These are phyloP conservation scores for Cebus imitator DNA, from an alignment of 2,113 vertebrate genomes.

Conservation along the genomic window DNA sequence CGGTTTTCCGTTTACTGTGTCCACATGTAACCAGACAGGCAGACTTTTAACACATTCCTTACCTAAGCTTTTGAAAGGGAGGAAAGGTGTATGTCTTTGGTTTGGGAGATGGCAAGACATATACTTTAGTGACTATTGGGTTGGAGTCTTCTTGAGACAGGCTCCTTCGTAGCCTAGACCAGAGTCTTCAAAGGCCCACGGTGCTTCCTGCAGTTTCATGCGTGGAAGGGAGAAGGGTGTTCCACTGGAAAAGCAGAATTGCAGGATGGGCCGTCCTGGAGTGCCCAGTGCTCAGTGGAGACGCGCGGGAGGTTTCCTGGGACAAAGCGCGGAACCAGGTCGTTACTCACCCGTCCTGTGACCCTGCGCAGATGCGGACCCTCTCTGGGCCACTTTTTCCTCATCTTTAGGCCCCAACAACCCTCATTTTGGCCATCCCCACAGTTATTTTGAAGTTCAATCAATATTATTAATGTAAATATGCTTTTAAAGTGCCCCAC, in stretches of 20 bases:
- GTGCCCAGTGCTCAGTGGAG: background rate
- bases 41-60: background rate
- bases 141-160: background rate
- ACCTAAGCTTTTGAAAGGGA: background rate
- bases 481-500: conserved; percentile 12
- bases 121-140: background rate
- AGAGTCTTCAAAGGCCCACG: background rate
- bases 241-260: background rate
- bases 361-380: background rate
- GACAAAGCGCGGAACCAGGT: background rate
- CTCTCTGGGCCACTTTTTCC: background rate
- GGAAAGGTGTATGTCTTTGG: background rate
- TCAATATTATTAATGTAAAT: conserved; percentile 25
- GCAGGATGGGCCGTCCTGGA: background rate
- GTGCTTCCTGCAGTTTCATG: background rate
- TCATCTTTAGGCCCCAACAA: background rate
- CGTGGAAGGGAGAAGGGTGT: background rate
- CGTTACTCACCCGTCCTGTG: background rate
- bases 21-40: background rate
- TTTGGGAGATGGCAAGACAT: background rate
- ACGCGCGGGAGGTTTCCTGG: background rate
- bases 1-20: background rate
- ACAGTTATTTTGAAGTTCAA: conserved; percentile 25
- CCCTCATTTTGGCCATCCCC: background rate
- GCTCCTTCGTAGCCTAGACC: background rate